Evolutionary conservation across 2,113 vertebrate species (phyloP).

Genomic region (Meriones unguiculatus): DNA sequence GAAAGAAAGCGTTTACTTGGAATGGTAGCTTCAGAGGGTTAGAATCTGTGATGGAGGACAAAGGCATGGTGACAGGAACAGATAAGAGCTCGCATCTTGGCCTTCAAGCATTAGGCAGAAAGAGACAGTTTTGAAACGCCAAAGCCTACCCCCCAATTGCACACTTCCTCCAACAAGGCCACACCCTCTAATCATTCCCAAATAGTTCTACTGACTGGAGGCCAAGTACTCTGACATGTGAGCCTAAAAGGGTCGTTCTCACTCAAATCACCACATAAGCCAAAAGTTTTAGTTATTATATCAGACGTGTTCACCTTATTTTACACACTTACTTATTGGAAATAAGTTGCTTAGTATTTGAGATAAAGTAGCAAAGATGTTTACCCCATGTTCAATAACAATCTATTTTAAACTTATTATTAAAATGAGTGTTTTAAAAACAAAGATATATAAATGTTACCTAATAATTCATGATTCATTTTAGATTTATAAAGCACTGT

Average conservation of each 20-base stretch:
- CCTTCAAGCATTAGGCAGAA: background rate
- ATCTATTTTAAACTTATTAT: background rate
- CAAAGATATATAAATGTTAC: background rate
- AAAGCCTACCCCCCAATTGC: background rate
- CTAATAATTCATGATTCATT: background rate
- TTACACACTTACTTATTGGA: background rate
- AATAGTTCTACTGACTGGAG: background rate
- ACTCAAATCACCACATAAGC: background rate
- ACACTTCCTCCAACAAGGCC: background rate
- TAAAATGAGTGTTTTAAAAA: conserved; percentile 10
- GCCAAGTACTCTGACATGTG: background rate
- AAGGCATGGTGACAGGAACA: no score
- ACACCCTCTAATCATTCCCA: background rate
- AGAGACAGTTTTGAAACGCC: background rate
- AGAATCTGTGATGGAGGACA: background rate
- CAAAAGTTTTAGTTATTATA: background rate
- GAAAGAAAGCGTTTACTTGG: background rate
- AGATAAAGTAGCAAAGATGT: background rate
- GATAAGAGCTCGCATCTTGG: background rate
- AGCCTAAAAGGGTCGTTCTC: background rate
- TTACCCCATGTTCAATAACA: background rate
- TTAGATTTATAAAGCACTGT: background rate
- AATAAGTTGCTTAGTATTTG: background rate
- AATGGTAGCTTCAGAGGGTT: background rate
- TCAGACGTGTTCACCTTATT: background rate